Evolutionary conservation across 1,140 invertebrate genomes (phyloP).

Genomic region (Antheraea mylitta): DNA sequence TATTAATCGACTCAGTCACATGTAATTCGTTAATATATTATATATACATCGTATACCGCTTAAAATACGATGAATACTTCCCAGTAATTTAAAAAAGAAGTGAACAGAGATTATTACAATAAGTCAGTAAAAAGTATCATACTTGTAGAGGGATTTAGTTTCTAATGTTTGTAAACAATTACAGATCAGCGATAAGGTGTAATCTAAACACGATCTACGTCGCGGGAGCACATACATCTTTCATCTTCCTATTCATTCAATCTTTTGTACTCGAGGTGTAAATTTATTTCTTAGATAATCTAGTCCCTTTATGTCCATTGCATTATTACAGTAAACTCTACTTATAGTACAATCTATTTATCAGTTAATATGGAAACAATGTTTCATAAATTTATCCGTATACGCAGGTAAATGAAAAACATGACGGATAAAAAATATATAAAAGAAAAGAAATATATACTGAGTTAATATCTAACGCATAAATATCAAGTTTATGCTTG

Average conservation of each 20-base stretch:
- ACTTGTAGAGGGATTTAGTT: background rate
- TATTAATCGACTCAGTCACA: too few relatives aligned
- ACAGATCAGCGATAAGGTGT: constrained; percentile 18
- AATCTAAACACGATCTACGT: constrained; percentile 31
- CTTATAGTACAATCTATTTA: background rate
- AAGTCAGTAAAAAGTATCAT: background rate
- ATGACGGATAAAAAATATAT: too few relatives aligned
- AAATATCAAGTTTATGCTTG: too few relatives aligned
- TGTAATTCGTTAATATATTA: too few relatives aligned
- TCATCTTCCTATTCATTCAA: constrained; percentile 33
- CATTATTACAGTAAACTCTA: background rate
- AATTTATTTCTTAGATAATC: constrained; percentile 38
- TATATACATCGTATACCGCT: too few relatives aligned
- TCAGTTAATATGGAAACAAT: background rate
- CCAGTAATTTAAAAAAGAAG: background rate
- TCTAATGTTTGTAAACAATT: background rate
- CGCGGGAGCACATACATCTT: constrained; percentile 24
- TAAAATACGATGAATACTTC: background rate
- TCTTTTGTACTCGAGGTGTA: constrained; percentile 30
- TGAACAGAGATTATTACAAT: background rate
- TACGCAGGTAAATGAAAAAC: too few relatives aligned
- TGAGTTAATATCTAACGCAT: too few relatives aligned
- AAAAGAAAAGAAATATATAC: too few relatives aligned
- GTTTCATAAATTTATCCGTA: too few relatives aligned
- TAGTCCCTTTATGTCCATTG: background rate